Conservation (phyloP, 1,140 invertebrate genomes). For the Heliothis subflexa region DNA sequence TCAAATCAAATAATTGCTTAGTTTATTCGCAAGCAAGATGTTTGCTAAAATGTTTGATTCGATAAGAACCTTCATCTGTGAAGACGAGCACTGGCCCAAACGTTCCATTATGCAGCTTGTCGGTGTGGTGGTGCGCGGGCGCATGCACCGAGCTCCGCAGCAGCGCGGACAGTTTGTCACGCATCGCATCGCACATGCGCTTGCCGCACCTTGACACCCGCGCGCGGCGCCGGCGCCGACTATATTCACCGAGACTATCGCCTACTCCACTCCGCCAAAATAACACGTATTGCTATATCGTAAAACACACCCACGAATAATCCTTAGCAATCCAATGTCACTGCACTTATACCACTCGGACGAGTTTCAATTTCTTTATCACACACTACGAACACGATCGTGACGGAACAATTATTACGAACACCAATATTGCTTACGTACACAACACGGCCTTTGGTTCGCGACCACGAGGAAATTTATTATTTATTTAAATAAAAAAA, state of each 20-base stretch:
- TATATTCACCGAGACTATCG: conserved; percentile 43
- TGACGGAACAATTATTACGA: conserved; percentile 48
- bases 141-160: conserved; percentile 73
- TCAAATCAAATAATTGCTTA: background rate
- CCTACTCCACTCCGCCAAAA: conserved; percentile 58
- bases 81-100: conserved; percentile 71
- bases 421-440: conserved; percentile 47
- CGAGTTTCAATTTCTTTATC: conserved; percentile 11
- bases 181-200: conserved; percentile 82
- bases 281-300: conserved; percentile 45
- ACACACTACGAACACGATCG: conserved; percentile 34
- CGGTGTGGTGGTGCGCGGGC: conserved; percentile 63
- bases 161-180: conserved; percentile 76
- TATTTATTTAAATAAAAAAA: conserved; percentile 39
- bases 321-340: conserved; percentile 54
- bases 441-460: conserved; percentile 49
- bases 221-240: conserved; percentile 73
- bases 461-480: conserved; percentile 42
- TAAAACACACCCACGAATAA: conserved; percentile 31
- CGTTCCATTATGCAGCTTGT: conserved; percentile 72
- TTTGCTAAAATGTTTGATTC: no score
- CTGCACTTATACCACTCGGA: conserved; percentile 46
- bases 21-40: background rate
- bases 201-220: conserved; percentile 54
- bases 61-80: conserved; percentile 46